Conservation (phyloP, 2,113 vertebrate genomes). For the Heterochromis multidens region DNA sequence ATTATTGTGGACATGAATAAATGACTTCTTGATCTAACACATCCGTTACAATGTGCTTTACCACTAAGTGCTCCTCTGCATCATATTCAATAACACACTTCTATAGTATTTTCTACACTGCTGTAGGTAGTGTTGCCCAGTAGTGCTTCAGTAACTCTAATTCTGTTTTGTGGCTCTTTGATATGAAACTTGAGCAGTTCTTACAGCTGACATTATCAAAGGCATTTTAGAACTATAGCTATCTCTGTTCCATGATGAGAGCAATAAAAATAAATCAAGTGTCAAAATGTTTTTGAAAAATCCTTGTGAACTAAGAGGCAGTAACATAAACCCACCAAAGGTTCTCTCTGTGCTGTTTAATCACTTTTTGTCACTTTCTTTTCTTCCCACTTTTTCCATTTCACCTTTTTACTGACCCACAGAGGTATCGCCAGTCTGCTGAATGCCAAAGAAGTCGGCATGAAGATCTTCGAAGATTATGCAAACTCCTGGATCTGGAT, state of each 20-base stretch:
- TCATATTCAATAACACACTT: background rate
- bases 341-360: background rate
- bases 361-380: background rate
- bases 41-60: background rate
- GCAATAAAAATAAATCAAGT: background rate
- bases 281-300: conserved; percentile 31
- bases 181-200: background rate
- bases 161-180: background rate
- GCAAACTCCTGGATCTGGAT: conserved; percentile 95
- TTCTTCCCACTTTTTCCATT: background rate
- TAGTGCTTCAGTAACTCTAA: conserved; percentile 17
- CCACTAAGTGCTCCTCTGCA: background rate
- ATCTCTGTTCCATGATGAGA: background rate
- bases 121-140: background rate
- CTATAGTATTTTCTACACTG: background rate
- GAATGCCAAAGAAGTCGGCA: conserved; percentile 83
- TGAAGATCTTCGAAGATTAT: conserved; percentile 94
- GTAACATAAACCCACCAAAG: background rate
- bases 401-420: conserved; percentile 28
- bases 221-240: conserved; percentile 19
- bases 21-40: background rate
- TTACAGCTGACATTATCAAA: background rate
- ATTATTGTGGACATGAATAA: background rate
- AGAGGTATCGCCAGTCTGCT: conserved; percentile 85
- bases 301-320: background rate